Percentiles rank a stretch among this genome's conserved stretches.
Evolutionary conservation across 2,797 vertebrate species (phyloP).

Genomic region (Xerus rutilus): DNA sequence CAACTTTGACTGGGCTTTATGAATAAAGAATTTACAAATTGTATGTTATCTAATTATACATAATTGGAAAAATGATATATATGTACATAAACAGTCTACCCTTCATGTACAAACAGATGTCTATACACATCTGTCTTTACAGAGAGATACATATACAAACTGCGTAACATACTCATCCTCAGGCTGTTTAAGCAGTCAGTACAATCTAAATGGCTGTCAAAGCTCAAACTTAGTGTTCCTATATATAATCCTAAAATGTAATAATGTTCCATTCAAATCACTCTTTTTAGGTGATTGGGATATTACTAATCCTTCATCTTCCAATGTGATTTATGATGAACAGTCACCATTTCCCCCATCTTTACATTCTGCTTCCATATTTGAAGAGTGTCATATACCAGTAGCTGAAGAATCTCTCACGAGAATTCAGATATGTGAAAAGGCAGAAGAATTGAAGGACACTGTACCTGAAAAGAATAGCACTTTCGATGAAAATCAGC

Average conservation of each 20-base stretch:
- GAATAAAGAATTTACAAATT: slow-evolving; percentile 32
- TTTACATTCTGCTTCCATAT: slow-evolving; percentile 89
- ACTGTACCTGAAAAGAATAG: slow-evolving; percentile 87
- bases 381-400: slow-evolving; percentile 89
- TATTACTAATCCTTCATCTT: slow-evolving; percentile 90
- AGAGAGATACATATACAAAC: background rate
- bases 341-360: slow-evolving; percentile 90
- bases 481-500: slow-evolving; percentile 86
- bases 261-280: slow-evolving; percentile 9
- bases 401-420: slow-evolving; percentile 87
- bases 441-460: slow-evolving; percentile 86
- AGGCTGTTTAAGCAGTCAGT: slow-evolving; percentile 4
- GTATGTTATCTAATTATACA: background rate
- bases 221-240: slow-evolving; percentile 14
- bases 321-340: slow-evolving; percentile 93
- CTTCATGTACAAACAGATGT: slow-evolving; percentile 7
- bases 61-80: slow-evolving; percentile 32
- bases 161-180: background rate
- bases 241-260: slow-evolving; percentile 3
- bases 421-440: slow-evolving; percentile 85
- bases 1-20: slow-evolving; percentile 51
- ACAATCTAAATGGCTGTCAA: slow-evolving; percentile 38
- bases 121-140: background rate
- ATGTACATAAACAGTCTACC: background rate
- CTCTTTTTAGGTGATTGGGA: slow-evolving; percentile 92